A percentile compares a stretch with the other conserved stretches of the same genome.
Conservation (phyloP, 2,113 vertebrate genomes). For the Oostethus manadensis region DNA sequence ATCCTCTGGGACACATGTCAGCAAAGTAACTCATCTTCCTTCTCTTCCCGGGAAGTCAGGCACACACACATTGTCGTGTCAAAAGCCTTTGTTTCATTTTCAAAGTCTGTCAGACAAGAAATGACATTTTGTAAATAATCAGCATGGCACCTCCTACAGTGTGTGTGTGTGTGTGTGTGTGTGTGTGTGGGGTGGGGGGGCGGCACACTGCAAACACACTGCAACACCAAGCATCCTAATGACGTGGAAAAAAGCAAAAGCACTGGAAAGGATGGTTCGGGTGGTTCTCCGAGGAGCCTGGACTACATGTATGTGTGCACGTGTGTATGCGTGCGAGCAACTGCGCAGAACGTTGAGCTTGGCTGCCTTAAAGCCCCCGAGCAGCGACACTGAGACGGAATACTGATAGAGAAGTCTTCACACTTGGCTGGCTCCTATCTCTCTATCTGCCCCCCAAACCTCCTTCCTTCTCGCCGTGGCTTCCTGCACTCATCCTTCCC, state of each 20-base stretch:
- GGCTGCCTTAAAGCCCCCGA: slow-evolving; percentile 25
- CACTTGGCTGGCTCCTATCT: slow-evolving; percentile 43
- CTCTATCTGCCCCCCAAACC: slow-evolving; percentile 32
- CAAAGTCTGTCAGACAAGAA: too few species aligned
- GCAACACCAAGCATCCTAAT: background rate
- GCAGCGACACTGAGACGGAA: slow-evolving; percentile 43
- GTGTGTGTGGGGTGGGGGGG: too few species aligned
- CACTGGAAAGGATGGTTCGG: background rate
- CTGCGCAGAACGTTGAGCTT: slow-evolving; percentile 24
- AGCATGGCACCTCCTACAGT: too few species aligned
- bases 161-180: too few species aligned
- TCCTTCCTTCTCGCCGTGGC: slow-evolving; percentile 10
- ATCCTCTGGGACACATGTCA: slow-evolving; percentile 15
- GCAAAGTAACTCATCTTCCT: too few species aligned
- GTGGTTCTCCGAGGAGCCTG: slow-evolving; percentile 1
- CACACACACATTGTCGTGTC: background rate
- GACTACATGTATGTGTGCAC: slow-evolving; percentile 3
- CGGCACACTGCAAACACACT: too few species aligned
- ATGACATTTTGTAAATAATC: too few species aligned
- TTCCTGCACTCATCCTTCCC: slow-evolving; percentile 20
- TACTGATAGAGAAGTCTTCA: slow-evolving; percentile 58
- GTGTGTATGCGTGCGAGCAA: slow-evolving; percentile 24
- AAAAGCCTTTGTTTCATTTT: too few species aligned
- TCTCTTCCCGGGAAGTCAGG: background rate
- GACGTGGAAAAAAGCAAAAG: background rate